Evolutionary conservation across 2,113 vertebrate species (phyloP).

Genomic region (Oryzias javanicus): DNA sequence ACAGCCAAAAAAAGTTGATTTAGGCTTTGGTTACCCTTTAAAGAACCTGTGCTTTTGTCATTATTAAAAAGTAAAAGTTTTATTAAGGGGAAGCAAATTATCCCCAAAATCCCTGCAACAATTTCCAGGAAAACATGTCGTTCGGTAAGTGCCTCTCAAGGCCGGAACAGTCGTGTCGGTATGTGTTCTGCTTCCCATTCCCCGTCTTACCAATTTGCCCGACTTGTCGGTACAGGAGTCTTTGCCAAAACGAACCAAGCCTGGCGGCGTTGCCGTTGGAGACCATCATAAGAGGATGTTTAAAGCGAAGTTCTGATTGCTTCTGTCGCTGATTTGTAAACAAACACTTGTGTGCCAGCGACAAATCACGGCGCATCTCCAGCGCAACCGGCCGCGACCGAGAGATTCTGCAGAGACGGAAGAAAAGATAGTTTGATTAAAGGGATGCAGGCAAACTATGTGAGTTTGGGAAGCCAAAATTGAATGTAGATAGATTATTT

Average conservation of each 20-base stretch:
- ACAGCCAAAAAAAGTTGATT: too few relatives aligned
- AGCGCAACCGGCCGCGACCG: conserved; percentile 15
- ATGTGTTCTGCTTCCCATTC: not conserved
- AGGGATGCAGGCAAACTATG: conserved; percentile 1
- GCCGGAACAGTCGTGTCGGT: not conserved
- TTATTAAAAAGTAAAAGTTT: too few relatives aligned
- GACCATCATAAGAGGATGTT: conserved; percentile 20
- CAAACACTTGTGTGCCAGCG: conserved; percentile 40
- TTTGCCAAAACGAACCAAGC: not conserved
- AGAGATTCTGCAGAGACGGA: not conserved
- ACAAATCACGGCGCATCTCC: conserved; percentile 37
- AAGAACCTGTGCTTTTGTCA: too few relatives aligned
- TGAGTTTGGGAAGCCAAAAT: not conserved
- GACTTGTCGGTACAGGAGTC: conserved; percentile 1
- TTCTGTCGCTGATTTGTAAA: conserved; percentile 23
- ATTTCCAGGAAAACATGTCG: not conserved
- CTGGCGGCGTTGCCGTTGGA: conserved; percentile 39
- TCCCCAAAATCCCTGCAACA: not conserved
- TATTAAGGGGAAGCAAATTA: not conserved
- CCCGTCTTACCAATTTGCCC: not conserved
- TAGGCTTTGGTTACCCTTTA: too few relatives aligned
- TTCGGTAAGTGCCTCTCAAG: not conserved
- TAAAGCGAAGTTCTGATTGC: conserved; percentile 8
- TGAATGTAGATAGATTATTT: too few relatives aligned
- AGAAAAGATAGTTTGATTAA: conserved; percentile 7